A percentile compares a stretch with the other conserved stretches of the same genome.
Conservation (phyloP, 2,888 invertebrate genomes). For the Malthinus flaveolus region DNA sequence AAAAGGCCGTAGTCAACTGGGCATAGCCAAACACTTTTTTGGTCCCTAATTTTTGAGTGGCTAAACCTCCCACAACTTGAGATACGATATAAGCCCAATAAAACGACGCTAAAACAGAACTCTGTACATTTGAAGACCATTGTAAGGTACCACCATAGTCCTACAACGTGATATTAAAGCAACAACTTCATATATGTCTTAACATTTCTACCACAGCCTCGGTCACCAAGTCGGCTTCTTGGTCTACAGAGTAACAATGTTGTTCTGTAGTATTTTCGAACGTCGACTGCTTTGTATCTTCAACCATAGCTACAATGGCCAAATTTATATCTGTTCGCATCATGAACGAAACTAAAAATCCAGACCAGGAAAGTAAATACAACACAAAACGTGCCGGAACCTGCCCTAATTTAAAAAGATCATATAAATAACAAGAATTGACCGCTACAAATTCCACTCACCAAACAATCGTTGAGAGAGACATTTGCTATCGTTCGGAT, state of each 20-base stretch:
- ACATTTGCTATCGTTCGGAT: slow-evolving; percentile 50
- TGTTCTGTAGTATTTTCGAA: slow-evolving; percentile 42
- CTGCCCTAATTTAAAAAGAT: slow-evolving; percentile 44
- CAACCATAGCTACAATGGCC: slow-evolving; percentile 70
- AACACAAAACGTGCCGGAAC: slow-evolving; percentile 71
- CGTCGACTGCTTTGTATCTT: slow-evolving; percentile 39
- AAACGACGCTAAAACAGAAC: slow-evolving; percentile 68
- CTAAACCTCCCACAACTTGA: slow-evolving; percentile 69
- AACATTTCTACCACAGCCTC: slow-evolving; percentile 36
- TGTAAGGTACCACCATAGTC: slow-evolving; percentile 62
- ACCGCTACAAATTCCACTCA: slow-evolving; percentile 29
- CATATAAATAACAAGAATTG: background rate
- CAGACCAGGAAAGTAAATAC: slow-evolving; percentile 72
- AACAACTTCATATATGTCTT: background rate
- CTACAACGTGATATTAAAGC: slow-evolving; percentile 33
- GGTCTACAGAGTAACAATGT: slow-evolving; percentile 46
- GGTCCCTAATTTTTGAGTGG: slow-evolving; percentile 72
- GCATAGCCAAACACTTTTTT: slow-evolving; percentile 72
- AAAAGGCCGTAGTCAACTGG: slow-evolving; percentile 68
- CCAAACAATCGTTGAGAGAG: slow-evolving; percentile 49
- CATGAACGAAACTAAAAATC: slow-evolving; percentile 75
- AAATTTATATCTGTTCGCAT: slow-evolving; percentile 76
- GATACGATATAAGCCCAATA: slow-evolving; percentile 76
- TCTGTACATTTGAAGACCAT: slow-evolving; percentile 67
- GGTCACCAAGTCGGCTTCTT: slow-evolving; percentile 9